Evolutionary conservation across 2,888 invertebrate species (phyloP), one percentile per base, ranked within the genome.

Genomic region (Ectemnius lituratus): DNA sequence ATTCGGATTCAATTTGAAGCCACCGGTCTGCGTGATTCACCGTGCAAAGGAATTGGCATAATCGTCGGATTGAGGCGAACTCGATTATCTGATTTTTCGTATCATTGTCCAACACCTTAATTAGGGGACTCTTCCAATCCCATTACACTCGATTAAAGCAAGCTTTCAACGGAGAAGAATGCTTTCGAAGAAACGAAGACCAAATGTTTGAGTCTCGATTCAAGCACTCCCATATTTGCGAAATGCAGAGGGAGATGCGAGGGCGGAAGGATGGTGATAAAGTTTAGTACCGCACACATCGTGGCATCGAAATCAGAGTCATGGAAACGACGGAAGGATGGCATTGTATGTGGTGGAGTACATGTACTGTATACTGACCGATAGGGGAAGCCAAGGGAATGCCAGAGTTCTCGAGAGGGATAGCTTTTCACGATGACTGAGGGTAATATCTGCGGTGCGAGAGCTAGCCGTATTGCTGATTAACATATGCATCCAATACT

Each of bases 401-500:
- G 62, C 37, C 37, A 73, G 78, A 80, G 75, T 78, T 75, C 74
- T 81, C 80, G 78, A 75, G 69, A 75, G 82, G 78, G 79, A 83
- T 79, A 79, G 74, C 75, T 79, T 79, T 83, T 71, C 61, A 52
- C 73, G 72, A 75, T 73, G 62, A 75, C 62, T 74, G 67, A 46
- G 82, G 83, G 86, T 88, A 87, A 88, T 88, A 88, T 88, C 87
- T 81, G 81, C 83, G 76, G 81, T 79, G 81, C 85, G 52, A 37
- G 37, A 8, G 37, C 8, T 37, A 5, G 85, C 86, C 88, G 88
- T 87, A 87, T 86, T 87, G 86, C 88, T 88, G 88, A 88, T 88
- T 88, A 88, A 88, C 88, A 88, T 88, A 88, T 88, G 86, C 87
- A 86, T 87, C 86, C 88, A 86, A 88, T 86, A 87, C 86, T 82